A percentile compares a stretch with the other conserved stretches of the same genome.
Conservation (phyloP, 2,113 vertebrate genomes). For the Mungos mungo region DNA sequence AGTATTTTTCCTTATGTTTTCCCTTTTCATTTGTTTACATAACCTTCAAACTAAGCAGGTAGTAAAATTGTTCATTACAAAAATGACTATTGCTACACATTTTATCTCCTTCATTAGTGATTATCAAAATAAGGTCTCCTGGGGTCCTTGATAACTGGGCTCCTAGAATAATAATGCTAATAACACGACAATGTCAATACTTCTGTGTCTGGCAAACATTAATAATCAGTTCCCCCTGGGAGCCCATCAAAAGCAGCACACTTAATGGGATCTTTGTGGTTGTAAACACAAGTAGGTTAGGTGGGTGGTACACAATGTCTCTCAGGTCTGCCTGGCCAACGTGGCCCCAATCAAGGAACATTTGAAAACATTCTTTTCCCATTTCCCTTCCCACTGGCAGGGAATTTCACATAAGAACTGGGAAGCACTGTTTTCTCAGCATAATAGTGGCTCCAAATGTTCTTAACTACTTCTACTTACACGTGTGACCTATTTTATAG, state of each 20-base stretch:
- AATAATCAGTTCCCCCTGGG: slow-evolving; percentile 54
- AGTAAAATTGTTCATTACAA: slow-evolving; percentile 60
- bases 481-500: slow-evolving; percentile 40
- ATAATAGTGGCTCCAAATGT: neutral
- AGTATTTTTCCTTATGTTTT: slow-evolving; percentile 17
- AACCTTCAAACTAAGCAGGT: slow-evolving; percentile 54
- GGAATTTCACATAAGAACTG: slow-evolving; percentile 27
- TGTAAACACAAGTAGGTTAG: slow-evolving; percentile 51
- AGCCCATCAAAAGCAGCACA: slow-evolving; percentile 46
- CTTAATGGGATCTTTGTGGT: slow-evolving; percentile 65
- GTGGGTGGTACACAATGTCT: neutral
- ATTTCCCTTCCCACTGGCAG: neutral
- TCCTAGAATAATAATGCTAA: slow-evolving; percentile 65
- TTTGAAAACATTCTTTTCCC: slow-evolving; percentile 19
- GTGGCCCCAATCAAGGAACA: slow-evolving; percentile 39
- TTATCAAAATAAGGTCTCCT: slow-evolving; percentile 65
- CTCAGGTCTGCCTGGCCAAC: slow-evolving; percentile 15
- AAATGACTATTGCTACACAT: slow-evolving; percentile 44
- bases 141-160: slow-evolving; percentile 54
- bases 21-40: slow-evolving; percentile 49
- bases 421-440: slow-evolving; percentile 23
- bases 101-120: slow-evolving; percentile 70
- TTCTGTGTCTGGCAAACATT: slow-evolving; percentile 66
- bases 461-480: slow-evolving; percentile 39
- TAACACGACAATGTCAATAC: slow-evolving; percentile 58